These are phyloP conservation scores for Ophraella communa DNA, from an alignment of 2,888 invertebrate genomes.

Conservation along the genomic window DNA sequence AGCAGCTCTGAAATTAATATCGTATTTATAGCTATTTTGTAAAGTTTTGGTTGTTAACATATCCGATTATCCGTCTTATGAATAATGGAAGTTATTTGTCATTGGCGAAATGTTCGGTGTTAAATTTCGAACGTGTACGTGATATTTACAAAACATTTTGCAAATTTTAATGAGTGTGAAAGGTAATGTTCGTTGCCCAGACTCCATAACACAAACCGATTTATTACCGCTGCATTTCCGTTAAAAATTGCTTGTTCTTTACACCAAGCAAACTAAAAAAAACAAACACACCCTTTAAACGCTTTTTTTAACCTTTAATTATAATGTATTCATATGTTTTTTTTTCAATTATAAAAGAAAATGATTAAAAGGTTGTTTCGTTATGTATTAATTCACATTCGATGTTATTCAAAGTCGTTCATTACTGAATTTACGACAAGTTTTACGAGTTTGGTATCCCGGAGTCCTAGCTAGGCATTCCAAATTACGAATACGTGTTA, in stretches of 20 bases:
- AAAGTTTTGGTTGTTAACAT: not conserved
- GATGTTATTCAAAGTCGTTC: slow-evolving; percentile 11
- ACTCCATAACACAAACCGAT: not conserved
- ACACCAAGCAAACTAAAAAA: not conserved
- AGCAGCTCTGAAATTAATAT: too few relatives aligned
- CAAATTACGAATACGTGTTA: slow-evolving; percentile 42
- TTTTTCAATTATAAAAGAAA: too few relatives aligned
- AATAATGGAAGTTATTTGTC: not conserved
- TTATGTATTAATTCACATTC: slow-evolving; percentile 21
- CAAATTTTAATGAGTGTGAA: not conserved
- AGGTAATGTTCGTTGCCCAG: not conserved
- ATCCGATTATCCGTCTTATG: not conserved
- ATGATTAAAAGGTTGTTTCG: too few relatives aligned
- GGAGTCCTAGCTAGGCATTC: slow-evolving; percentile 28
- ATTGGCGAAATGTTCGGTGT: not conserved
- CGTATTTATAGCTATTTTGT: too few relatives aligned
- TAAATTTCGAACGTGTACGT: slow-evolving; percentile 4
- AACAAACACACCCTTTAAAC: too few relatives aligned
- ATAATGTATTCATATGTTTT: too few relatives aligned
- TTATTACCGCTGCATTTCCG: not conserved
- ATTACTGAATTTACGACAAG: slow-evolving; percentile 28
- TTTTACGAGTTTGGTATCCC: slow-evolving; percentile 32
- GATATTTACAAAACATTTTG: not conserved
- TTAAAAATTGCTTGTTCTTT: not conserved
- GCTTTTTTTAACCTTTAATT: too few relatives aligned